These are phyloP conservation scores for Leiothrix lutea DNA, from an alignment of 2,113 vertebrate species.

Conservation along the genomic window DNA sequence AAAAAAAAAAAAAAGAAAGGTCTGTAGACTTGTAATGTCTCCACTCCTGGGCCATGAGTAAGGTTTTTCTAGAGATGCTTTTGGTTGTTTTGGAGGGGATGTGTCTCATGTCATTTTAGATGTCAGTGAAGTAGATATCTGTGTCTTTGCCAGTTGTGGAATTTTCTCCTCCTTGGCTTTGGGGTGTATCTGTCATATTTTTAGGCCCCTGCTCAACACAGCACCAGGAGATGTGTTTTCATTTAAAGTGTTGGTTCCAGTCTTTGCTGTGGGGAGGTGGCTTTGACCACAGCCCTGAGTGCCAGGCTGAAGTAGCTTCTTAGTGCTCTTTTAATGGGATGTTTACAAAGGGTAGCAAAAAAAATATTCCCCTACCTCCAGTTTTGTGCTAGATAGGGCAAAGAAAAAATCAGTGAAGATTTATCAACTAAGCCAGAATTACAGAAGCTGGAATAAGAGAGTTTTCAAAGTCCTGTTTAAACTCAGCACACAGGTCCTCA, in stretches of 20 bases:
- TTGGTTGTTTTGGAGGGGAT: not conserved
- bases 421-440: not conserved
- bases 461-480: not conserved
- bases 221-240: not conserved
- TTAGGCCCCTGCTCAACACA: not conserved
- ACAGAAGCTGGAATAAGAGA: not conserved
- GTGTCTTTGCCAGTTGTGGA: not conserved
- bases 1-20: not conserved
- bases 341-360: not conserved
- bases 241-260: not conserved
- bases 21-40: not conserved
- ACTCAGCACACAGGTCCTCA: rapidly evolving
- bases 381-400: not conserved
- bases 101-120: not conserved
- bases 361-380: not conserved
- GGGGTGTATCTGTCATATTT: not conserved
- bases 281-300: not conserved
- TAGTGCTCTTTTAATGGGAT: not conserved
- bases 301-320: not conserved
- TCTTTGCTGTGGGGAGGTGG: not conserved
- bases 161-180: not conserved
- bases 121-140: not conserved
- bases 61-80: not conserved
- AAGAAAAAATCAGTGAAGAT: not conserved
- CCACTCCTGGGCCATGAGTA: not conserved